Conservation (phyloP, 2,888 invertebrate species). For the Cerastis rubricosa region DNA sequence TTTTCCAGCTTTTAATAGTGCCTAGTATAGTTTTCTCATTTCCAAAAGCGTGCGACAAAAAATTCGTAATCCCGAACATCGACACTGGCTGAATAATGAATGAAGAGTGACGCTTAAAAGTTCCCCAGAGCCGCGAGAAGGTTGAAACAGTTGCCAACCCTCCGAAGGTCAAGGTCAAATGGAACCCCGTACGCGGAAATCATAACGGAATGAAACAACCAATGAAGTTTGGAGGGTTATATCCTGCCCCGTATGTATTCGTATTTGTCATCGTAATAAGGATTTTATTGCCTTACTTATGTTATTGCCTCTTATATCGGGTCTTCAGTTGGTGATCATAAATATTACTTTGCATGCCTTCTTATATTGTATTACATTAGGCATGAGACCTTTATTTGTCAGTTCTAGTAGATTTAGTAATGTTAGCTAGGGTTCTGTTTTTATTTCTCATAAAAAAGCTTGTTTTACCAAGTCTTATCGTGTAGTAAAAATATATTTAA, state of each 20-base stretch:
- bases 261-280: slow-evolving; percentile 65
- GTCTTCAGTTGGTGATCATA: slow-evolving; percentile 52
- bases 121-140: slow-evolving; percentile 59
- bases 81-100: slow-evolving; percentile 67
- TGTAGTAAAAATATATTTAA: slow-evolving; percentile 28
- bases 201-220: slow-evolving; percentile 52
- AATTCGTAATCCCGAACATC: slow-evolving; percentile 51
- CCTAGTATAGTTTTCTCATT: slow-evolving; percentile 23
- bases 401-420: slow-evolving; percentile 4
- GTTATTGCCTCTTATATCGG: slow-evolving; percentile 58
- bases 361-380: slow-evolving; percentile 28
- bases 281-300: slow-evolving; percentile 63
- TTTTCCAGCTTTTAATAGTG: background rate
- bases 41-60: slow-evolving; percentile 31
- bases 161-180: slow-evolving; percentile 47
- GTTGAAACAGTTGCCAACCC: slow-evolving; percentile 63
- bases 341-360: slow-evolving; percentile 46
- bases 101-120: slow-evolving; percentile 71
- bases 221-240: slow-evolving; percentile 56
- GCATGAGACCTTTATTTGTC: background rate
- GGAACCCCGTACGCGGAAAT: slow-evolving; percentile 46
- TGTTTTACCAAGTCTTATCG: background rate
- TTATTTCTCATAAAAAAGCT: background rate
- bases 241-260: slow-evolving; percentile 43
- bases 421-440: background rate